Percentiles rank a stretch among this genome's conserved stretches.
Conservation (phyloP, 2,797 vertebrate species). For the Otus scops region DNA sequence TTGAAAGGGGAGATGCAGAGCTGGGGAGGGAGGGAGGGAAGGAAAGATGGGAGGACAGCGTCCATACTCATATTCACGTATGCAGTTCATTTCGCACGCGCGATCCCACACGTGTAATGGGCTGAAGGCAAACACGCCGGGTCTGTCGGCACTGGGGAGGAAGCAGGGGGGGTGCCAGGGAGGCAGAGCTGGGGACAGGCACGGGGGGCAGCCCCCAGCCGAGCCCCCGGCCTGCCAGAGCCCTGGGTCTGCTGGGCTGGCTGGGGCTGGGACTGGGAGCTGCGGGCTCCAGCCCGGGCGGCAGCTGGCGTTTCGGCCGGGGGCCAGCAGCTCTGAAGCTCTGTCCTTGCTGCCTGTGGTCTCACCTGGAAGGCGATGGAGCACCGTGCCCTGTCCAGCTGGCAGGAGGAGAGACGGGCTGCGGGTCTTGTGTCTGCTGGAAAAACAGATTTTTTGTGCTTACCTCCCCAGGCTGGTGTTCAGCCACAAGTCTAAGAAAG, state of each 20-base stretch:
- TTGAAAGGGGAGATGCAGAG: not conserved
- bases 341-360: accelerated
- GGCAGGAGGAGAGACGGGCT: not conserved
- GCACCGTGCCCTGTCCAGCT: not conserved
- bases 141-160: not conserved
- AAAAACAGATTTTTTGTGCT: not conserved
- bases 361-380: not conserved
- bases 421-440: not conserved
- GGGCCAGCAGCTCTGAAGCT: not conserved
- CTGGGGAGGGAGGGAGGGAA: not conserved
- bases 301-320: accelerated
- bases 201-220: not conserved
- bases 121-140: not conserved
- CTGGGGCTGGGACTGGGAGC: not conserved
- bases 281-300: not conserved
- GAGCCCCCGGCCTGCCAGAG: not conserved
- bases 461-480: not conserved
- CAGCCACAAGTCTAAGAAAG: not conserved
- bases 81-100: accelerated
- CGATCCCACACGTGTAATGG: accelerated
- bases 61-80: accelerated
- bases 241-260: not conserved
- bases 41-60: accelerated
- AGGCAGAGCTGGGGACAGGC: not conserved
- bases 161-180: not conserved